Base-by-base conservation (phyloP, 2,113 vertebrate genomes). In the Melanerpes formicivorus region DNA sequence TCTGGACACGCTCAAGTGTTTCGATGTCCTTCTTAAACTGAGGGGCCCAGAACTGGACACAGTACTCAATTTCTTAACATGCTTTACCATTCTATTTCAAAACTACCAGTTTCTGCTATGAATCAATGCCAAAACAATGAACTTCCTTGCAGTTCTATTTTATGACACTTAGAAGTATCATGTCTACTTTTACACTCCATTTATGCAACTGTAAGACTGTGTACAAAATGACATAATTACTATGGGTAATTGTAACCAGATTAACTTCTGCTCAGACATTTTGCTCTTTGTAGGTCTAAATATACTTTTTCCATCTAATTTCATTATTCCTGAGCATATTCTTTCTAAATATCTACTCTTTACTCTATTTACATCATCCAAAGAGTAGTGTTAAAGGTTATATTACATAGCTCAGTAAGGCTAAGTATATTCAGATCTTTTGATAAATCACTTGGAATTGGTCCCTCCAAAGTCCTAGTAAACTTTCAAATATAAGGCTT, bases 401-500 rank as follows among this genome's bases (percentile, higher is more conserved):
- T 21, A 66, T 54, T 50, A 54, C 21, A 71, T 12, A 80, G 34
- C 26, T 81, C 70, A 77, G 34, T 60, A 52, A 84, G 93, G 87
- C 8, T 10, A 63, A 7, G 11, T 58, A 44, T 54, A 72, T 66
- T 87, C 0, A 0, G 42, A 84, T 82, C 50, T 84, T 81, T 70
- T 79, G 71, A 87, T 46, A 93, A 84, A 92, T 81, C 50, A 34
- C 60, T 66, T 59, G 55, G 56, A 84, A 93, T 80, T 26, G 70
- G 40, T 79, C 34, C 19, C 78, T 76, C 52, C 11, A 63, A 92
- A 73, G 46, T 63, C 26, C 71, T 66, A 87, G 19, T 42, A 82
- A 89, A 84, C 42, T 89, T 93, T 77, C 40, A 95, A 87, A 87
- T 82, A 66, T 29, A 73, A 92, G 66, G 34, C 22, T 80, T 84